These are phyloP conservation scores for Drepana falcataria DNA, from an alignment of 2,888 invertebrate genomes.

Conservation along the genomic window DNA sequence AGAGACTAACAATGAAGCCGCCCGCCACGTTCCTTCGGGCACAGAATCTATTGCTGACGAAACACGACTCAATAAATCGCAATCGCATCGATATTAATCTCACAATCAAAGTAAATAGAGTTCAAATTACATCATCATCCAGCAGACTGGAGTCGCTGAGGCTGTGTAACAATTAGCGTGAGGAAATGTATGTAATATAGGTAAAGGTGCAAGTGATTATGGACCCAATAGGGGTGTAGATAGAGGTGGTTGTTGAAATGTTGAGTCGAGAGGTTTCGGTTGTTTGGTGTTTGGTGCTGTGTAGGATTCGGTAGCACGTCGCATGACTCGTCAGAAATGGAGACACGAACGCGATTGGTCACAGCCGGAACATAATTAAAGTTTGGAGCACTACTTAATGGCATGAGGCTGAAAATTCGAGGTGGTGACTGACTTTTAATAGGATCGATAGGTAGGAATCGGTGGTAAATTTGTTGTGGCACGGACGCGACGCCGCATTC, in stretches of 20 bases:
- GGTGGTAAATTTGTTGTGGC: slow-evolving; percentile 53
- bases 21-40: slow-evolving; percentile 68
- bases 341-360: slow-evolving; percentile 78
- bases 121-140: slow-evolving; percentile 51
- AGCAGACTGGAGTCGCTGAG: slow-evolving; percentile 34
- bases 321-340: slow-evolving; percentile 74
- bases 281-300: slow-evolving; percentile 28
- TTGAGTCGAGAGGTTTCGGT: slow-evolving; percentile 21
- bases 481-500: slow-evolving; percentile 10
- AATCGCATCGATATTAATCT: slow-evolving; percentile 43
- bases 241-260: slow-evolving; percentile 34
- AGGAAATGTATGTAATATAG: slow-evolving; percentile 46
- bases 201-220: slow-evolving; percentile 34
- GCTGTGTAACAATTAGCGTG: slow-evolving; percentile 40
- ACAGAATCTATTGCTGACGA: slow-evolving; percentile 52
- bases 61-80: slow-evolving; percentile 46
- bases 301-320: slow-evolving; percentile 74
- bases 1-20: slow-evolving; percentile 62
- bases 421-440: slow-evolving; percentile 75
- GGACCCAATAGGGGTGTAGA: slow-evolving; percentile 34
- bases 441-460: slow-evolving; percentile 69
- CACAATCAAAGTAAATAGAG: slow-evolving; percentile 48
- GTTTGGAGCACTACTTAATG: slow-evolving; percentile 76
- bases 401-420: slow-evolving; percentile 71
- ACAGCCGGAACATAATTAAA: slow-evolving; percentile 78